Evolutionary conservation across 2,888 invertebrate species (phyloP).

Genomic region (Eristalinus sepulchralis): DNA sequence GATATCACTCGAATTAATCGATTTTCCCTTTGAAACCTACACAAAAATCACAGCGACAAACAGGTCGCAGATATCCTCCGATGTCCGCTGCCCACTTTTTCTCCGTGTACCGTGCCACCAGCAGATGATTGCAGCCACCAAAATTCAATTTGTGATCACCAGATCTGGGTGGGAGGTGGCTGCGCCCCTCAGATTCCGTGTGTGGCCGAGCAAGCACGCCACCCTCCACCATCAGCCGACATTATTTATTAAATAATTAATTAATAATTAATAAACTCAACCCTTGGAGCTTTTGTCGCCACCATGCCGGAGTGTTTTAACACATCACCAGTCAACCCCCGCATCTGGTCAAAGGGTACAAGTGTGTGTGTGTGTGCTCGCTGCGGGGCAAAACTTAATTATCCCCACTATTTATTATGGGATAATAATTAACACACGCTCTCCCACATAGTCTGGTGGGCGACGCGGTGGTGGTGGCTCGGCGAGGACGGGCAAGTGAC

Average conservation of each 20-base stretch:
- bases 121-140: neutral
- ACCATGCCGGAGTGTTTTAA: conserved; percentile 61
- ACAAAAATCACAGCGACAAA: no score
- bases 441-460: conserved; percentile 13
- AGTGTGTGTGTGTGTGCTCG: conserved; percentile 10
- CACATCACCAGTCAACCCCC: conserved; percentile 53
- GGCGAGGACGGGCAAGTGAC: conserved; percentile 56
- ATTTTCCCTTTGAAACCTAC: no score
- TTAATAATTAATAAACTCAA: conserved; percentile 71
- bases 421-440: conserved; percentile 71
- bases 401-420: conserved; percentile 69
- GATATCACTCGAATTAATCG: no score
- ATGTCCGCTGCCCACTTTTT: no score
- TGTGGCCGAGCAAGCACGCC: neutral
- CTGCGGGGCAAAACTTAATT: conserved; percentile 60
- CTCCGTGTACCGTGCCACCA: conserved; percentile 25
- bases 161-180: conserved; percentile 27
- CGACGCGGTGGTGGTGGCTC: conserved; percentile 12
- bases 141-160: conserved; percentile 54
- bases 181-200: neutral
- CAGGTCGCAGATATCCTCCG: no score
- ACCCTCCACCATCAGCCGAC: conserved; percentile 6
- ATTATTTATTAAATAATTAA: conserved; percentile 72
- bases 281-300: conserved; percentile 52
- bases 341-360: conserved; percentile 25